Evolutionary conservation across 2,113 vertebrate species (phyloP).

Genomic region (Corythaixoides concolor): DNA sequence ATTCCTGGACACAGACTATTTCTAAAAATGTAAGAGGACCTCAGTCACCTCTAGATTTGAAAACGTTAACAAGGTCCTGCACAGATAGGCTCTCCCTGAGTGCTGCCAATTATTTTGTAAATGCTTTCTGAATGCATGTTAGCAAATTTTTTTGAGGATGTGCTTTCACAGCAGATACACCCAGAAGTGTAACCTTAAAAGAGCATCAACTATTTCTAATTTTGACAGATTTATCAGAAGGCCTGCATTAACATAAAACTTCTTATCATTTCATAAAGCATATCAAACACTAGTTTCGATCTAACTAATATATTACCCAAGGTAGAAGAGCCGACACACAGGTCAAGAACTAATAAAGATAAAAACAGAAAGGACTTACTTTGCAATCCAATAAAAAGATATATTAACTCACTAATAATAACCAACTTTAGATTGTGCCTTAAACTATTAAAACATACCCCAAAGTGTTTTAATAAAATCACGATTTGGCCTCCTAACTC

Average conservation of each 20-base stretch:
- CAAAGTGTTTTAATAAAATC: background rate
- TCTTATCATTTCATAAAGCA: background rate
- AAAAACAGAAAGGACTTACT: background rate
- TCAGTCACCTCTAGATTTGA: background rate
- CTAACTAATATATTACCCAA: background rate
- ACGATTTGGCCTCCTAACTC: background rate
- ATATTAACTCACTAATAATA: background rate
- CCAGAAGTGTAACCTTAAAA: background rate
- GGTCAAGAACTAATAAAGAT: background rate
- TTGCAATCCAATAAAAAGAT: background rate
- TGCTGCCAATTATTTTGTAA: background rate
- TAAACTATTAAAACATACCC: background rate
- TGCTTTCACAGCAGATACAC: background rate
- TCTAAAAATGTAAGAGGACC: background rate
- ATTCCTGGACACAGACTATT: background rate
- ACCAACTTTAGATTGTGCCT: background rate
- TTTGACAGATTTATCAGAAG: background rate
- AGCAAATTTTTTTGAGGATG: background rate
- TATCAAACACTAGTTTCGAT: background rate
- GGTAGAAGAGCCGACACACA: background rate
- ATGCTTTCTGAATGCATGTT: background rate
- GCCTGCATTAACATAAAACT: background rate
- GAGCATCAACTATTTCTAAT: background rate
- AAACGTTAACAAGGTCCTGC: background rate
- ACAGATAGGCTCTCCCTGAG: background rate